A percentile compares a stretch with the other conserved stretches of the same genome.
phyloP scores from a whole-genome alignment of 2,113 vertebrate genomes.

The Gopherus flavomarginatus region DNA sequence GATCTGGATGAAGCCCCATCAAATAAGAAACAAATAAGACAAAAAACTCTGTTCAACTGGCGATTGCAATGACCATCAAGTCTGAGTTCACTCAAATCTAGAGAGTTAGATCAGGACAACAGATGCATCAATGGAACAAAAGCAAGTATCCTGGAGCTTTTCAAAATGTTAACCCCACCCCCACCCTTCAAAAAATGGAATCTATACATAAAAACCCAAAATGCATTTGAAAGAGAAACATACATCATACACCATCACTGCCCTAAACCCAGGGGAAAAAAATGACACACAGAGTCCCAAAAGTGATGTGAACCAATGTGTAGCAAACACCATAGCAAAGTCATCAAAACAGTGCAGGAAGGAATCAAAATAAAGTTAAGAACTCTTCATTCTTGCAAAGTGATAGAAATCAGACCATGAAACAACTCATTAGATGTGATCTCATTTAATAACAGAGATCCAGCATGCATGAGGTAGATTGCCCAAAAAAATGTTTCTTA shows the following conservation, averaged over 20 bases:
- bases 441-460: not conserved
- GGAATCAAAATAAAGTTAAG: not conserved
- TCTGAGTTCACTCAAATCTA: not conserved
- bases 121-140: not conserved
- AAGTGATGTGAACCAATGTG: not conserved
- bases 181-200: not conserved
- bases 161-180: not conserved
- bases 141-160: not conserved
- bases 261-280: not conserved
- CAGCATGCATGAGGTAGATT: not conserved
- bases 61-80: not conserved
- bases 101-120: not conserved
- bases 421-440: not conserved
- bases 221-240: not conserved
- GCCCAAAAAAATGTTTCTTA: conserved; percentile 55
- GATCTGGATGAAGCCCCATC: not conserved
- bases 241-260: not conserved
- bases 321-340: not conserved
- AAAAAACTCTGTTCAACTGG: not conserved
- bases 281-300: not conserved
- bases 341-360: not conserved
- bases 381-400: not conserved
- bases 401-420: not conserved
- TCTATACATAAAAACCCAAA: not conserved
- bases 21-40: not conserved